These are phyloP conservation scores for Eupithecia centaureata DNA, from an alignment of 2,888 invertebrate species.

Conservation along the genomic window DNA sequence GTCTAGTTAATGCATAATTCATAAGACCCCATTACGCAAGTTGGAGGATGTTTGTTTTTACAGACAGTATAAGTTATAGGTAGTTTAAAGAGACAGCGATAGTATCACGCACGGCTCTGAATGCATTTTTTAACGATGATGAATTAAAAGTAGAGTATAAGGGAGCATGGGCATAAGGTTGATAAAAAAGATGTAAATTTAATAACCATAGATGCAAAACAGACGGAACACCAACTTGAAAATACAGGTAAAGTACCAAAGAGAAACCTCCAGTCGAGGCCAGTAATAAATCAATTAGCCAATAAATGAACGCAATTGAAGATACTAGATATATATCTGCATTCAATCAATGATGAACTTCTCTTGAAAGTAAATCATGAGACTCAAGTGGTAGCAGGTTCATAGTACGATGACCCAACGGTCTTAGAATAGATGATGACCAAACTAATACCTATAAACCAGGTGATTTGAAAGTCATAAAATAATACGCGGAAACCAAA, in stretches of 20 bases:
- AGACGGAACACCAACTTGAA: not conserved
- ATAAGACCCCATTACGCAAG: slow-evolving; percentile 28
- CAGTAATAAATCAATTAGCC: slow-evolving; percentile 18
- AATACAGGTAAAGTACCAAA: slow-evolving; percentile 3
- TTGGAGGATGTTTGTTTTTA: slow-evolving; percentile 21
- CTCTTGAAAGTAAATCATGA: slow-evolving; percentile 32
- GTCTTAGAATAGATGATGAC: slow-evolving; percentile 36
- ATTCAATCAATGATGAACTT: slow-evolving; percentile 34
- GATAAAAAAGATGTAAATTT: not conserved
- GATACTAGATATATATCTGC: slow-evolving; percentile 23
- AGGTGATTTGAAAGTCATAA: slow-evolving; percentile 7
- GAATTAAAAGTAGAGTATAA: not conserved
- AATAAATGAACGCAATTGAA: slow-evolving; percentile 30
- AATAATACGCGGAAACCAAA: not conserved
- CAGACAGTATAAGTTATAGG: slow-evolving; percentile 1
- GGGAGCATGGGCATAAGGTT: not conserved
- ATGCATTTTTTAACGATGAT: slow-evolving; percentile 12
- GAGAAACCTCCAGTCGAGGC: slow-evolving; percentile 1
- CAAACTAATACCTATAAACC: slow-evolving; percentile 10
- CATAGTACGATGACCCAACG: slow-evolving; percentile 38
- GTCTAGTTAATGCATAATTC: slow-evolving; percentile 30
- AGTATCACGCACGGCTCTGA: slow-evolving; percentile 6
- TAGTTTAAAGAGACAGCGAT: slow-evolving; percentile 13
- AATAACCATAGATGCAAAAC: not conserved
- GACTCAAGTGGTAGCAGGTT: slow-evolving; percentile 41